phyloP scores from a whole-genome alignment of 2,113 vertebrate species.

The Gracilinanus agilis region DNA sequence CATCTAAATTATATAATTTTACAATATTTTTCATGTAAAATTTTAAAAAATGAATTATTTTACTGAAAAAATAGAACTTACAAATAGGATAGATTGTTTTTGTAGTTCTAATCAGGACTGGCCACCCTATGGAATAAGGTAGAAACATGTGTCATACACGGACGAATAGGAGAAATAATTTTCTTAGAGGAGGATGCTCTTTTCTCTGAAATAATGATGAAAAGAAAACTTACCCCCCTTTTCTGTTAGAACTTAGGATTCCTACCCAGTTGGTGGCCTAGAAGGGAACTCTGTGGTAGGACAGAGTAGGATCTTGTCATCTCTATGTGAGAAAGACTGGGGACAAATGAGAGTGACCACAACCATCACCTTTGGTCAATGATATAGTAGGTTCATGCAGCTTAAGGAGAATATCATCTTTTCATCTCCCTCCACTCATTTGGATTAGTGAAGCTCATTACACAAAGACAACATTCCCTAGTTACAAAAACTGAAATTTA shows the following conservation, averaged over 20 bases:
- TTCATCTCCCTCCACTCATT: neutral
- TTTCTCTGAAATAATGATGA: neutral
- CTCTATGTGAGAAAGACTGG: slow-evolving; percentile 7
- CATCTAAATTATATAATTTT: slow-evolving; percentile 2
- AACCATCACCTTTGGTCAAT: neutral
- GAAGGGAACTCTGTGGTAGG: slow-evolving; percentile 15
- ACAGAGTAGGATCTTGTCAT: neutral
- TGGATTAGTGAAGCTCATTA: neutral
- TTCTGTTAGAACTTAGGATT: neutral
- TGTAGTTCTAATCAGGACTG: slow-evolving; percentile 35
- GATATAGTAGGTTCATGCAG: neutral
- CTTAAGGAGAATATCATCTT: neutral
- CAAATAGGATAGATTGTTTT: slow-evolving; percentile 45
- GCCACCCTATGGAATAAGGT: slow-evolving; percentile 28
- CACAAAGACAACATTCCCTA: neutral
- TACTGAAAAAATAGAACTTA: neutral
- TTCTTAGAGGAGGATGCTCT: neutral
- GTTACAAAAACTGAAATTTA: neutral
- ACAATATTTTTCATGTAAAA: neutral
- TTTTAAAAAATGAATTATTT: neutral
- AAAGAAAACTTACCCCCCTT: neutral
- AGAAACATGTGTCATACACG: neutral
- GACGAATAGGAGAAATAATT: slow-evolving; percentile 15
- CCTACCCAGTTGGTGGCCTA: neutral
- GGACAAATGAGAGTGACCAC: neutral